A percentile compares a stretch with the other conserved stretches of the same genome.
phyloP scores from a whole-genome alignment of 2,113 vertebrate genomes.

The Balaeniceps rex region DNA sequence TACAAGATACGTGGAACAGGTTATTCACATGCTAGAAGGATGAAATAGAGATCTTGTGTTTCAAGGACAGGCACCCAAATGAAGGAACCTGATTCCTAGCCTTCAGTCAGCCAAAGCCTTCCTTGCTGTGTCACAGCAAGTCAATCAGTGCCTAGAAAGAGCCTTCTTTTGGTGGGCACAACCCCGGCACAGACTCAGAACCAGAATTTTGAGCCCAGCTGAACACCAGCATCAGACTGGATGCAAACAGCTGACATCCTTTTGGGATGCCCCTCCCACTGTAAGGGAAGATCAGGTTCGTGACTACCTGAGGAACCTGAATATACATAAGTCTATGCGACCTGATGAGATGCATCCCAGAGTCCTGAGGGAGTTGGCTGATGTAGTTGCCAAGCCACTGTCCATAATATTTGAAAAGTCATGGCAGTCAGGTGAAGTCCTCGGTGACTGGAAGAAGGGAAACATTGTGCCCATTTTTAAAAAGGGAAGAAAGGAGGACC shows the following conservation, averaged over 20 bases:
- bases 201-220: neutral
- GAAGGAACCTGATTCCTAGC: neutral
- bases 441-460: too few relatives aligned
- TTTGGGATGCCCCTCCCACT: too few relatives aligned
- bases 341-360: too few relatives aligned
- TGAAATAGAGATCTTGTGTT: neutral
- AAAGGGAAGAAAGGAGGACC: too few relatives aligned
- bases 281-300: too few relatives aligned
- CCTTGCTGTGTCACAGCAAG: neutral
- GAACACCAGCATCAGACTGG: neutral
- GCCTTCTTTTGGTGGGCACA: neutral
- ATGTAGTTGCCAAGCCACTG: too few relatives aligned
- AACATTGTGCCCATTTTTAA: too few relatives aligned
- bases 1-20: neutral
- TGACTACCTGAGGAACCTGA: too few relatives aligned
- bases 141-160: neutral
- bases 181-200: neutral
- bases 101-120: neutral
- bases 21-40: neutral
- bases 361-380: too few relatives aligned
- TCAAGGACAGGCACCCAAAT: neutral
- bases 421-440: too few relatives aligned
- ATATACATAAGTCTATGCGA: too few relatives aligned
- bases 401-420: too few relatives aligned
- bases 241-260: neutral